phyloP scores from a whole-genome alignment of 1,140 invertebrate genomes.

The Yoshiicerus persimilis region DNA sequence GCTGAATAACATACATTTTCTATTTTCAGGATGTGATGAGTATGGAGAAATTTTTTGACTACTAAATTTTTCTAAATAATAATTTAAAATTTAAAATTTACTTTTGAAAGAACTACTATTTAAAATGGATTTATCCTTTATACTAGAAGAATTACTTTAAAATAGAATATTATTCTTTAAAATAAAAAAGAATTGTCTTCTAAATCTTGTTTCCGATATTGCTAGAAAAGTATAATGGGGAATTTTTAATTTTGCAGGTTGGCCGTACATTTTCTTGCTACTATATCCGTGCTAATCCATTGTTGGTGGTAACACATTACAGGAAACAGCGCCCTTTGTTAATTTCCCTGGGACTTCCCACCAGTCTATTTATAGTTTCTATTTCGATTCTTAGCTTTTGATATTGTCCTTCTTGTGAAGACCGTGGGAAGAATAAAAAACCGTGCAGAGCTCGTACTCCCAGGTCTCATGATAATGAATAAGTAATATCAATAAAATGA shows the following conservation, averaged over 20 bases:
- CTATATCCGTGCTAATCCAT: constrained; percentile 76
- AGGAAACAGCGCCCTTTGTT: constrained; percentile 76
- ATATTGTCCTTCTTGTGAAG: constrained; percentile 49
- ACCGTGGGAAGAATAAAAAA: constrained; percentile 48
- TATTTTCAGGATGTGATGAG: constrained; percentile 45
- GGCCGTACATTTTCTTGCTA: constrained; percentile 75
- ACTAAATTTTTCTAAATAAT: constrained; percentile 22
- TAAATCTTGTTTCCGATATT: too few relatives aligned
- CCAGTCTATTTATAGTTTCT: constrained; percentile 75
- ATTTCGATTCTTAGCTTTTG: constrained; percentile 68
- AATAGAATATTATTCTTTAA: too few relatives aligned
- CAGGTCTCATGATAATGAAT: constrained; percentile 37
- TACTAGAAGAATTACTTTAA: too few relatives aligned
- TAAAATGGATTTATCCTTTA: not conserved
- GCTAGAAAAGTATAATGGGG: not conserved
- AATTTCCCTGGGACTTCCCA: constrained; percentile 75
- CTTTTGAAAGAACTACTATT: too few relatives aligned
- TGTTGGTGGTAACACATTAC: constrained; percentile 78
- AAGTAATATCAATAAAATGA: too few relatives aligned
- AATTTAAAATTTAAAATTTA: too few relatives aligned
- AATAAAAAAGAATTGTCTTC: too few relatives aligned
- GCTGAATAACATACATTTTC: not conserved
- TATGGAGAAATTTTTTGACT: constrained; percentile 45
- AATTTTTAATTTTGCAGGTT: constrained; percentile 52
- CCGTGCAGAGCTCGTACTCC: constrained; percentile 41